Conservation (phyloP, 2,113 vertebrate genomes). For the Cervus canadensis region DNA sequence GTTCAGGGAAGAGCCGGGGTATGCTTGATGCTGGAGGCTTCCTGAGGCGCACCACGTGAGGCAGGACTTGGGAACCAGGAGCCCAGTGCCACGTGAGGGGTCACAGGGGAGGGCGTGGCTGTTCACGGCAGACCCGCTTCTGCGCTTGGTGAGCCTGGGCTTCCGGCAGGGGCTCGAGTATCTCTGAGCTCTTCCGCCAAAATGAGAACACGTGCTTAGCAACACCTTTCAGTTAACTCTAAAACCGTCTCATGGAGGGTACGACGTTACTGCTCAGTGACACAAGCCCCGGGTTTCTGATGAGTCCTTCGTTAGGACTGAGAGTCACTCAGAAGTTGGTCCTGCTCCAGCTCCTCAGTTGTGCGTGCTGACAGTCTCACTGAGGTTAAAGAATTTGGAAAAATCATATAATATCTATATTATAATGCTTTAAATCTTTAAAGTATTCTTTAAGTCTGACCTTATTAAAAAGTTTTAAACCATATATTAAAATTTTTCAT, state of each 20-base stretch:
- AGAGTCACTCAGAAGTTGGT: no score
- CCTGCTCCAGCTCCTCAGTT: rapidly evolving
- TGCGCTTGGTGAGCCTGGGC: rapidly evolving
- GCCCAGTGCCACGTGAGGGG: rapidly evolving
- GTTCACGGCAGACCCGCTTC: rapidly evolving
- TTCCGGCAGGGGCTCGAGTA: rapidly evolving
- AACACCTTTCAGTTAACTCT: neutral
- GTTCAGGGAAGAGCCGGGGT: neutral
- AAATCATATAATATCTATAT: neutral
- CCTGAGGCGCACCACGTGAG: neutral
- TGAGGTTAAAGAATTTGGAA: neutral
- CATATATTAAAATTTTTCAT: neutral
- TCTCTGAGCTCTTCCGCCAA: neutral
- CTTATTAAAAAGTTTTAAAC: neutral
- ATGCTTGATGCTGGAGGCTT: neutral
- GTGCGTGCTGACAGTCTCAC: neutral
- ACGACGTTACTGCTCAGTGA: rapidly evolving
- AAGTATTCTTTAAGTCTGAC: neutral
- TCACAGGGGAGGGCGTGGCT: rapidly evolving
- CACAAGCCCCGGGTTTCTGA: neutral
- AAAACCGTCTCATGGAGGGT: neutral
- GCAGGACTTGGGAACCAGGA: neutral
- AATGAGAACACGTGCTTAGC: neutral
- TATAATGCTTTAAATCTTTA: neutral
- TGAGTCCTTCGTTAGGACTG: neutral